A percentile compares a stretch with the other conserved stretches of the same genome.
These are phyloP conservation scores for Microcebus murinus DNA, from an alignment of 2,113 vertebrate species.

Conservation along the genomic window DNA sequence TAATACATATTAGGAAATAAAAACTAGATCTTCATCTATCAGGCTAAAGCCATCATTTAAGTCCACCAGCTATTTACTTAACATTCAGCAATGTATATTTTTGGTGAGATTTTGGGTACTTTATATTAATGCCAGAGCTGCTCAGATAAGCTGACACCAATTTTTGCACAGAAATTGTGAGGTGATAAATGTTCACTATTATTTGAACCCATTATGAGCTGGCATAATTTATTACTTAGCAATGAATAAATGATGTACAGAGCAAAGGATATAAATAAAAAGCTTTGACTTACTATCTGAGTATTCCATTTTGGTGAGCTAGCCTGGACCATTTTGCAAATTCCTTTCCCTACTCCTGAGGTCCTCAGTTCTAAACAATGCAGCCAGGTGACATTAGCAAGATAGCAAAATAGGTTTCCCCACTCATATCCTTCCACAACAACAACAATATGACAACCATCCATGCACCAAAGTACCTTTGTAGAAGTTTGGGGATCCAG, in stretches of 20 bases:
- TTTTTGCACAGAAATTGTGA: background rate
- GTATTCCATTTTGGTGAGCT: background rate
- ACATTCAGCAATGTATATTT: background rate
- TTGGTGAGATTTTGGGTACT: background rate
- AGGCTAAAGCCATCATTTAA: background rate
- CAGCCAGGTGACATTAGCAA: background rate
- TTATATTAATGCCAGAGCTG: background rate
- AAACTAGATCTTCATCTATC: background rate
- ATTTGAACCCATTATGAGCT: background rate
- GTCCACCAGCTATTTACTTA: background rate
- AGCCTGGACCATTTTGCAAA: background rate
- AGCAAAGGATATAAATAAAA: background rate
- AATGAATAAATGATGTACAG: background rate
- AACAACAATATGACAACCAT: background rate
- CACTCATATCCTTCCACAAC: too few species aligned
- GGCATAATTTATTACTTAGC: background rate
- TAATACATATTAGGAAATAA: background rate
- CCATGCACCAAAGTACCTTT: background rate
- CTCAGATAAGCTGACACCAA: background rate
- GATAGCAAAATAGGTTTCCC: background rate
- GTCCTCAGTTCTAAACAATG: background rate
- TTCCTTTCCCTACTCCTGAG: background rate
- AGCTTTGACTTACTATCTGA: background rate
- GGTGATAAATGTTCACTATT: background rate
- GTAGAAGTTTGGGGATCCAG: background rate